Conservation (phyloP, 2,888 invertebrate genomes). For the Drosophila flavopinicola region DNA sequence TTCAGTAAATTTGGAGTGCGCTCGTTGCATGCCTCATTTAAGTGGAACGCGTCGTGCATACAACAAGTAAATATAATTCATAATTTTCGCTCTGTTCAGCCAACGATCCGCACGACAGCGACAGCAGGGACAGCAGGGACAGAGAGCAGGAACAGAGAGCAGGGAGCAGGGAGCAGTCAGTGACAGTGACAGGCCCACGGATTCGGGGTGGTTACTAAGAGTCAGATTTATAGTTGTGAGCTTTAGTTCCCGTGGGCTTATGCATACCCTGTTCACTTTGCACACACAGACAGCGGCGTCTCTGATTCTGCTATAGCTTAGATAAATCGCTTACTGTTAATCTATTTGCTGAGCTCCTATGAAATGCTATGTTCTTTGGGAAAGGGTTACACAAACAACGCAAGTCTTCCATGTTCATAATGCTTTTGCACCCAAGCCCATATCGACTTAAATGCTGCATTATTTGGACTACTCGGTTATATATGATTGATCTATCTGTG, state of each 20-base stretch:
- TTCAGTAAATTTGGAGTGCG: constrained; percentile 56
- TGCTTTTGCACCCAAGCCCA: too few relatives aligned
- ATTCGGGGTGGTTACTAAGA: constrained; percentile 25
- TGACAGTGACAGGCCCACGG: constrained; percentile 6
- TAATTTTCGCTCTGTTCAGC: constrained; percentile 69
- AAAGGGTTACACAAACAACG: too few relatives aligned
- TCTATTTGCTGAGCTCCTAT: not conserved
- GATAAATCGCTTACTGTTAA: not conserved
- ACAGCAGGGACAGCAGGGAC: constrained; percentile 4
- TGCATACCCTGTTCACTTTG: constrained; percentile 6
- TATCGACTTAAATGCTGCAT: too few relatives aligned
- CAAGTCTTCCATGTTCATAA: too few relatives aligned
- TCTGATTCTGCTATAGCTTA: not conserved
- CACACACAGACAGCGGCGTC: not conserved
- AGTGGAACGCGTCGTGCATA: constrained; percentile 56
- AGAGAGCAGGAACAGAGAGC: constrained; percentile 1
- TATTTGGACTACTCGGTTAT: too few relatives aligned
- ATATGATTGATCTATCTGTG: too few relatives aligned
- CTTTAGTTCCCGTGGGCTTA: not conserved
- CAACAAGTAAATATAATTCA: constrained; percentile 78
- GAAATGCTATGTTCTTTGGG: too few relatives aligned
- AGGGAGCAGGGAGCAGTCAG: constrained; percentile 3
- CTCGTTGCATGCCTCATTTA: constrained; percentile 59
- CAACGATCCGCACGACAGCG: constrained; percentile 31
- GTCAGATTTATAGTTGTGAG: constrained; percentile 18